These are phyloP conservation scores for Anabas testudineus DNA, from an alignment of 2,797 vertebrate genomes.

Conservation along the genomic window DNA sequence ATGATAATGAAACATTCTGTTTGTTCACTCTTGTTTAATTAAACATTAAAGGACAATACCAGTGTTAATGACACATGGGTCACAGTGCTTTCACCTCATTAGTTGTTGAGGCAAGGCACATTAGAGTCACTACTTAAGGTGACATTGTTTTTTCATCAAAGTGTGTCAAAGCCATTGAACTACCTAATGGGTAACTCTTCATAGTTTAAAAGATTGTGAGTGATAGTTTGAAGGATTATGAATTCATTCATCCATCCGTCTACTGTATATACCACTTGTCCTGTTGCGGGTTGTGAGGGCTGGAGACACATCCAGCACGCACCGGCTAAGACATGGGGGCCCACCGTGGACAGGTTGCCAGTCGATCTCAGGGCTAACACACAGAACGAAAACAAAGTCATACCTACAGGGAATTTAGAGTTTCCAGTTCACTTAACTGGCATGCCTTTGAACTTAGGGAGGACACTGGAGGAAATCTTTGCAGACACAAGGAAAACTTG, in stretches of 20 bases:
- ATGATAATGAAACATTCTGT: conserved; percentile 45
- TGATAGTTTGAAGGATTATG: conserved; percentile 33
- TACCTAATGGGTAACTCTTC: conserved; percentile 20
- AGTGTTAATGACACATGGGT: conserved; percentile 45
- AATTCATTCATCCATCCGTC: conserved; percentile 18
- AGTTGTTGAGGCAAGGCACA: conserved; percentile 29
- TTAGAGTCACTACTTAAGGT: conserved; percentile 41
- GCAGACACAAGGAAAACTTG: conserved; percentile 25
- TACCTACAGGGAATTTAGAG: conserved; percentile 57
- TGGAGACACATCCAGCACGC: conserved; percentile 2
- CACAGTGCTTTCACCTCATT: conserved; percentile 44
- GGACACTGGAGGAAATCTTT: conserved; percentile 30
- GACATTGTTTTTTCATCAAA: conserved; percentile 49
- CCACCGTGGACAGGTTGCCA: conserved; percentile 52
- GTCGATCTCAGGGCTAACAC: conserved; percentile 39
- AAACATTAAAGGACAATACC: conserved; percentile 49
- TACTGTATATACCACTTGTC: background rate
- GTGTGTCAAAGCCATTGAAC: conserved; percentile 31
- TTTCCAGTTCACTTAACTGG: conserved; percentile 62
- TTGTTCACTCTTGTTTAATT: conserved; percentile 52
- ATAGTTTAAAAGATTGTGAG: conserved; percentile 36
- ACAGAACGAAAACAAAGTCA: conserved; percentile 57
- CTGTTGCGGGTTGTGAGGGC: conserved; percentile 6
- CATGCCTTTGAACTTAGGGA: conserved; percentile 47
- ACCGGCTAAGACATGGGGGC: conserved; percentile 10